These are phyloP conservation scores for Cynopterus sphinx DNA, from an alignment of 2,797 vertebrate genomes.

Conservation along the genomic window DNA sequence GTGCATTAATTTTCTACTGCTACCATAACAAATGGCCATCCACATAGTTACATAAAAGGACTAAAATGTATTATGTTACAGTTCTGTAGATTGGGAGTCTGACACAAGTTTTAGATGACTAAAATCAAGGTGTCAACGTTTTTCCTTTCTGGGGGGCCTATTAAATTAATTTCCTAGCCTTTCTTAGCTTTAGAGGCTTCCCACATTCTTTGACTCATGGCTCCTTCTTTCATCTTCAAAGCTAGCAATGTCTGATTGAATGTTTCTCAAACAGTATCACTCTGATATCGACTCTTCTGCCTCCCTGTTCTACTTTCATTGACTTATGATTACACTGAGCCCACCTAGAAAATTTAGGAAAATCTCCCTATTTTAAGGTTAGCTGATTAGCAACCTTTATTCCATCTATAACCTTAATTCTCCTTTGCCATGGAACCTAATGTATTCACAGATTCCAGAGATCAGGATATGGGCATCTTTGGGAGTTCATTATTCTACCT, in stretches of 20 bases:
- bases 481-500: background rate
- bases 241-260: fast-evolving
- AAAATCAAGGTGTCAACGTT: background rate
- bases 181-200: background rate
- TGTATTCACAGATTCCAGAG: background rate
- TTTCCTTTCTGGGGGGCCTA: background rate
- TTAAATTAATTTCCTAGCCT: background rate
- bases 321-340: background rate
- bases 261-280: background rate
- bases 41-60: background rate
- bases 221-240: background rate
- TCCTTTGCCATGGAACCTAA: background rate
- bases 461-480: background rate
- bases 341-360: background rate
- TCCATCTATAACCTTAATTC: background rate
- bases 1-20: background rate
- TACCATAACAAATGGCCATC: background rate
- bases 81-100: background rate
- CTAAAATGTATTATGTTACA: background rate
- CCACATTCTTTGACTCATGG: background rate
- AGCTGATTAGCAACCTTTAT: background rate
- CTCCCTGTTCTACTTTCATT: background rate
- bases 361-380: background rate
- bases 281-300: background rate
- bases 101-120: background rate